Conservation (phyloP, 2,797 vertebrate species). For the Artibeus jamaicensis region DNA sequence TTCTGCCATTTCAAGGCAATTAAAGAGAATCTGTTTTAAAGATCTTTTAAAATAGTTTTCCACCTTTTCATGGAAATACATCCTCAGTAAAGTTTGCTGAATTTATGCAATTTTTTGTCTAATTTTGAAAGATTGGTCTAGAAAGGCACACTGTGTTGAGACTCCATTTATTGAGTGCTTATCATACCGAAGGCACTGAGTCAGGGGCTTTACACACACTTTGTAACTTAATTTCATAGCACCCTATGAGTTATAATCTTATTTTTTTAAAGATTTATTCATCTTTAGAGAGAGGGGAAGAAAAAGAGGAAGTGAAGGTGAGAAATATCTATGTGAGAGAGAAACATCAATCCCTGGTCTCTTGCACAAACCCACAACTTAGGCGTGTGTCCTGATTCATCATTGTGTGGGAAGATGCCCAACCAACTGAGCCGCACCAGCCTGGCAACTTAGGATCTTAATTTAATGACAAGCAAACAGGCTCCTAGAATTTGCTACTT, state of each 20-base stretch:
- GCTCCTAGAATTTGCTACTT: conserved; percentile 13
- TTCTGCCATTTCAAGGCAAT: neutral
- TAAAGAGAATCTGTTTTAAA: conserved; percentile 8
- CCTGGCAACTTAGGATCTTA: neutral
- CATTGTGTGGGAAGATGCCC: neutral
- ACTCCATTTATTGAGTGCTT: conserved; percentile 35
- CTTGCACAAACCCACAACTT: neutral
- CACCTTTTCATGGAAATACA: conserved; percentile 11
- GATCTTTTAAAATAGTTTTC: neutral
- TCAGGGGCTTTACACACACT: neutral
- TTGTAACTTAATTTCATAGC: neutral
- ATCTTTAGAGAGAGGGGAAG: neutral
- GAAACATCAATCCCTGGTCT: neutral
- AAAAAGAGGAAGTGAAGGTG: neutral
- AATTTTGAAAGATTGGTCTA: conserved; percentile 25
- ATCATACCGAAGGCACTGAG: neutral
- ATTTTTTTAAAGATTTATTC: neutral
- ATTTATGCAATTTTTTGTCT: neutral
- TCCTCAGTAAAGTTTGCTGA: neutral
- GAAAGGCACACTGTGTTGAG: neutral
- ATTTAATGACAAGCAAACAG: neutral
- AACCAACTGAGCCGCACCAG: neutral
- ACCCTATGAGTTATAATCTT: neutral
- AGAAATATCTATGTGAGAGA: neutral
- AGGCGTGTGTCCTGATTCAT: neutral